Base-by-base conservation (phyloP, 2,888 invertebrate species). In the Pammene fasciana region DNA sequence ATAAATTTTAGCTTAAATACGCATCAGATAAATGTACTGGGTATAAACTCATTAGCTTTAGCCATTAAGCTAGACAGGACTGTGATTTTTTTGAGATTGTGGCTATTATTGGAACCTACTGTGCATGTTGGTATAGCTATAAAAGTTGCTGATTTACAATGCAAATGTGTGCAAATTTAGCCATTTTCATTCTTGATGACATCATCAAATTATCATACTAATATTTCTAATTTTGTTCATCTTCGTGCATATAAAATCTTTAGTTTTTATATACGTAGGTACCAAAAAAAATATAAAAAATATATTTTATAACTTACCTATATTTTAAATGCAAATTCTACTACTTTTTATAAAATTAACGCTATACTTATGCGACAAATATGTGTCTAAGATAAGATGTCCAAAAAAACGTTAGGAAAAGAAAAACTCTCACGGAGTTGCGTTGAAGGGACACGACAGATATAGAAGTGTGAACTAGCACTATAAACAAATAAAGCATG, bases 1-100 rank as follows among this genome's bases (percentile, higher is more conserved):
- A 65, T 62, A 65, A 52, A 46, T 57, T 57, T 68, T 16, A 65
- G n/a, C 52, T 65, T 65, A 70, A 59, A 65, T 45, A 43, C 45
- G 59, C 65, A 60, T 70, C 65, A 65, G 64, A 36, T 50, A 62
- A 43, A 68, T 26, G 26, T 26, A 50, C 41, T 50, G 16, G 36
- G 16, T 56, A 57, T 50, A 62, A 62, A 50, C 56, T 62, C 62
- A 54, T 68, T 62, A 68, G 48, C 18, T 36, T n/a, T 14, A 16
- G 34, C 55, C 43, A 62, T 62, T 56, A 65, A 48, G 45, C 41
- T 38, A 38, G 18, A 7, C 36, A 36, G 34, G 54, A 36, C 16
- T 50, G 48, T 41, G 41, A 62, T 62, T 62, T 38, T 38, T 61
- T 13, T 36, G 46, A 60, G 61, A 61, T 18, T 54, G 26, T 56